phyloP scores from a whole-genome alignment of 2,888 invertebrate species.

The Acheta domesticus region DNA sequence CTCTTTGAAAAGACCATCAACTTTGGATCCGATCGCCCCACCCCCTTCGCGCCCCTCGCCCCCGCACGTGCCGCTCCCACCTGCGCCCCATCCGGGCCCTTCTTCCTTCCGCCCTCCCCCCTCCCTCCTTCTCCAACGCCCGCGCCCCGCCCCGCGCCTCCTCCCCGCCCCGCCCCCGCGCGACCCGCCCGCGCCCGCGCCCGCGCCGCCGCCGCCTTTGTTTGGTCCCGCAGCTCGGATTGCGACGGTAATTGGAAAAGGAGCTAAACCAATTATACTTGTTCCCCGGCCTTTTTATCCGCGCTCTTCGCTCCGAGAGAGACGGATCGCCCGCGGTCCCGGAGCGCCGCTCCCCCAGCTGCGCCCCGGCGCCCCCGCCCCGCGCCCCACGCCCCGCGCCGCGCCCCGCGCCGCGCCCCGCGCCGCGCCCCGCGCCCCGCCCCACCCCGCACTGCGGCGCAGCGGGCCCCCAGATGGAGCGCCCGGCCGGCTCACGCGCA shows the following conservation, averaged over 20 bases:
- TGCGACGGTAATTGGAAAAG: constrained; percentile 27
- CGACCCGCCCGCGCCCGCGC: constrained; percentile 20
- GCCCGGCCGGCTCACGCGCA: no score
- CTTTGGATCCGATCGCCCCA: no score
- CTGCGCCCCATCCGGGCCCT: neutral
- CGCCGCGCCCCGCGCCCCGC: neutral
- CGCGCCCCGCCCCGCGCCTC: no score
- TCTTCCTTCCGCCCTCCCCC: neutral
- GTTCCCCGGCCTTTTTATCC: constrained; percentile 18
- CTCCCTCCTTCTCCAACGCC: constrained; percentile 11
- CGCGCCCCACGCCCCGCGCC: no score
- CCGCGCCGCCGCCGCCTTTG: neutral
- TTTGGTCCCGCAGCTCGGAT: constrained; percentile 23
- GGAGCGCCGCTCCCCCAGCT: neutral
- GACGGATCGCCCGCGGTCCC: constrained; percentile 9
- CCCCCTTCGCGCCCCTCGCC: no score
- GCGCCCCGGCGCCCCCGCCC: neutral
- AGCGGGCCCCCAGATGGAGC: no score
- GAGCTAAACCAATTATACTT: constrained; percentile 27
- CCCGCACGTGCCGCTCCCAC: no score
- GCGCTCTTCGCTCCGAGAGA: neutral
- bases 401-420: no score
- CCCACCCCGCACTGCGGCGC: no score
- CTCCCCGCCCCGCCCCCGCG: neutral
- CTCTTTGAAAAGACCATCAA: no score